Evolutionary conservation across 2,888 invertebrate species (phyloP).

Genomic region (Baronia brevicornis): DNA sequence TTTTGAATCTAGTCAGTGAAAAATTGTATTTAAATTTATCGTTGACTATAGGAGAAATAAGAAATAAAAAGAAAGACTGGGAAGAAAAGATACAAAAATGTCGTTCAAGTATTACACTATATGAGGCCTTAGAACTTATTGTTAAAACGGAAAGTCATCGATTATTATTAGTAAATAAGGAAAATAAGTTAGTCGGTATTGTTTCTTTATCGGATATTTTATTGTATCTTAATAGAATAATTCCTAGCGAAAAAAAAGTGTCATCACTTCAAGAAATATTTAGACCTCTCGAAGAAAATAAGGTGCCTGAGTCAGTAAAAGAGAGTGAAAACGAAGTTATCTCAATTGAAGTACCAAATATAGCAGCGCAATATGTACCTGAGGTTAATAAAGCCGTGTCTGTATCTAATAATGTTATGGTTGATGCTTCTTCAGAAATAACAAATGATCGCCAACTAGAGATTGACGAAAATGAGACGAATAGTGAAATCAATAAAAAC

Average conservation of each 20-base stretch:
- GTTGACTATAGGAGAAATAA: slow-evolving; percentile 88
- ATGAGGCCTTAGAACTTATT: slow-evolving; percentile 91
- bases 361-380: slow-evolving; percentile 39
- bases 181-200: slow-evolving; percentile 64
- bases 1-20: slow-evolving; percentile 89
- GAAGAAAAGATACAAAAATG: slow-evolving; percentile 95
- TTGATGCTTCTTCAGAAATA: slow-evolving; percentile 15
- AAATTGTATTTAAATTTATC: slow-evolving; percentile 94
- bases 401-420: slow-evolving; percentile 23
- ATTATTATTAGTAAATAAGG: slow-evolving; percentile 70
- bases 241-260: slow-evolving; percentile 65
- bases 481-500: slow-evolving; percentile 25
- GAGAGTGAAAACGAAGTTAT: slow-evolving; percentile 63
- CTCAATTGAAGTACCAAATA: slow-evolving; percentile 57
- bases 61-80: slow-evolving; percentile 92
- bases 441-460: slow-evolving; percentile 20
- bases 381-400: slow-evolving; percentile 33
- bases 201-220: slow-evolving; percentile 70
- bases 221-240: slow-evolving; percentile 70
- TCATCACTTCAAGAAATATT: slow-evolving; percentile 70
- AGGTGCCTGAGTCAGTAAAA: slow-evolving; percentile 59
- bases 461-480: slow-evolving; percentile 28
- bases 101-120: slow-evolving; percentile 88
- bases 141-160: slow-evolving; percentile 89
- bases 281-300: slow-evolving; percentile 64